A percentile compares a stretch with the other conserved stretches of the same genome.
Conservation (phyloP, 2,888 invertebrate species). For the Lampropteryx suffumata region DNA sequence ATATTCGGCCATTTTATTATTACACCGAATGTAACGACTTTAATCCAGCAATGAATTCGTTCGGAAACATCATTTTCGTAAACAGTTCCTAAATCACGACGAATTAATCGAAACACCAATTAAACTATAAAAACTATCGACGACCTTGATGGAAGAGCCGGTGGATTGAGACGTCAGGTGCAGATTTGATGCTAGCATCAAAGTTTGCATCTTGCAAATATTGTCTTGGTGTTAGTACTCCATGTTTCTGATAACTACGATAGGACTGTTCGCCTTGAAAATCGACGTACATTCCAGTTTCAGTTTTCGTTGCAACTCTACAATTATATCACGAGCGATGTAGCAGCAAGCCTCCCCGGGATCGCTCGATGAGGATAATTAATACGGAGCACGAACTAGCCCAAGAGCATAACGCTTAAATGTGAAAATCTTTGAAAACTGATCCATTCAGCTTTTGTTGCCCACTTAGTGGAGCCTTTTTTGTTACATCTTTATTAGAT, state of each 20-base stretch:
- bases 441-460: conserved; percentile 14
- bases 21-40: too few species aligned
- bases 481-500: not conserved
- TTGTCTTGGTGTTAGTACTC: too few species aligned
- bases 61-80: too few species aligned
- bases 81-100: too few species aligned
- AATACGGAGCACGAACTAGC: conserved; percentile 41
- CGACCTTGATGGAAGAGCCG: too few species aligned
- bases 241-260: too few species aligned
- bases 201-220: too few species aligned
- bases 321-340: conserved; percentile 41
- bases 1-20: not conserved
- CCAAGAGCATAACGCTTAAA: conserved; percentile 16
- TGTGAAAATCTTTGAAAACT: conserved; percentile 21
- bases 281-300: not conserved
- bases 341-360: conserved; percentile 32
- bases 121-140: too few species aligned
- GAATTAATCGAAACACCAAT: too few species aligned
- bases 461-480: not conserved
- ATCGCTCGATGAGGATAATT: conserved; percentile 41
- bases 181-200: too few species aligned
- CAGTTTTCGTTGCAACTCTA: not conserved
- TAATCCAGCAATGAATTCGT: not conserved
- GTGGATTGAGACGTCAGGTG: too few species aligned
- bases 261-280: too few species aligned